A percentile compares a stretch with the other conserved stretches of the same genome.
phyloP scores from a whole-genome alignment of 2,888 invertebrate genomes.

The Blastobasis adustella region DNA sequence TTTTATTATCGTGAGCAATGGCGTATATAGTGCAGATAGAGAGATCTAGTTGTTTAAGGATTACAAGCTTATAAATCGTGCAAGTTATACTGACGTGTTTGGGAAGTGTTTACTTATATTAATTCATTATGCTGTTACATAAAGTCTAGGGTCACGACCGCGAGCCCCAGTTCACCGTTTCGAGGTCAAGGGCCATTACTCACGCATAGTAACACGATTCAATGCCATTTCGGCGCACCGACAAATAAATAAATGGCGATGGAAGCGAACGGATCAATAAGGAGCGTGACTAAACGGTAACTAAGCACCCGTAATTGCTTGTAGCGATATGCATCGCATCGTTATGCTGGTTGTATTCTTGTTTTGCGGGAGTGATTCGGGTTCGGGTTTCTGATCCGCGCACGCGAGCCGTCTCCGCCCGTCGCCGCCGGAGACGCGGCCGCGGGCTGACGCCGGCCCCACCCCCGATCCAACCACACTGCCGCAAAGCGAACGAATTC shows the following conservation, averaged over 20 bases:
- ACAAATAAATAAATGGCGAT: constrained; percentile 2
- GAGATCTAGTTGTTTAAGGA: no score
- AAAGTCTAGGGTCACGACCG: no score
- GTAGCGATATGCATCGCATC: constrained; percentile 26
- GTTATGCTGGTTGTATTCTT: constrained; percentile 20
- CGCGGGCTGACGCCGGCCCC: constrained; percentile 24
- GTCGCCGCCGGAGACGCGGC: constrained; percentile 16
- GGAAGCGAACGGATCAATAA: constrained; percentile 14
- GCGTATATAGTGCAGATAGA: no score
- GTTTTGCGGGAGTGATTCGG: constrained; percentile 34
- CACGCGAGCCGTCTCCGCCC: constrained; percentile 23
- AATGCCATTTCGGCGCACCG: neutral
- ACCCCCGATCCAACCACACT: constrained; percentile 10
- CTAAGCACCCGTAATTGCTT: constrained; percentile 29
- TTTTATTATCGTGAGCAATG: no score
- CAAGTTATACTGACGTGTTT: no score
- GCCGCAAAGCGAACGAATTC: constrained; percentile 12
- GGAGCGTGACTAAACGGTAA: constrained; percentile 30
- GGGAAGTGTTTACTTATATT: no score
- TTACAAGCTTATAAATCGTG: no score
- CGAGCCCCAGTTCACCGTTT: no score
- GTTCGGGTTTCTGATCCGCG: constrained; percentile 29
- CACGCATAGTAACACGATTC: no score
- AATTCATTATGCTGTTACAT: no score
- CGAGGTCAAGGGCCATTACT: no score